Conservation (phyloP, 2,888 invertebrate species). For the Tromatobia lineatoria region DNA sequence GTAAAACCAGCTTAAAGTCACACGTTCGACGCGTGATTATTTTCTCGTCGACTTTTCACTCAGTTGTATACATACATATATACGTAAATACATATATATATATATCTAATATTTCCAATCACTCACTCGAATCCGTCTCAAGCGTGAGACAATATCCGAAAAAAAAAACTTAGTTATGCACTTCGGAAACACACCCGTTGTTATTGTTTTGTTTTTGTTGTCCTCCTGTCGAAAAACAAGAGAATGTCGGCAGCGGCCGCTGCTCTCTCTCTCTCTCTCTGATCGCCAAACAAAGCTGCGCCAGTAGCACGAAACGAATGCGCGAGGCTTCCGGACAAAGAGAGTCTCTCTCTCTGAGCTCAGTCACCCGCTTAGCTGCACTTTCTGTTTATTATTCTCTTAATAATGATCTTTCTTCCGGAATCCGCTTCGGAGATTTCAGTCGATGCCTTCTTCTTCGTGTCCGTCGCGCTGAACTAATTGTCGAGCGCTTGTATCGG, state of each 20-base stretch:
- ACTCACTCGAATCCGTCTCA: not conserved
- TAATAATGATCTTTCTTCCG: not conserved
- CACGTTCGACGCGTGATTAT: not conserved
- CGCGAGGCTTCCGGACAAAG: constrained; percentile 80
- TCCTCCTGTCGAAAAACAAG: not conserved
- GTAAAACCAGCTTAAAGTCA: not conserved
- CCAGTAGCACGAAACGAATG: constrained; percentile 79
- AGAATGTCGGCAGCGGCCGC: constrained; percentile 34
- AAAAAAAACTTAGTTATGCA: not conserved
- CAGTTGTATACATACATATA: too few species aligned
- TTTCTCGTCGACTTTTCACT: not conserved
- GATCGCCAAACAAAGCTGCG: constrained; percentile 80
- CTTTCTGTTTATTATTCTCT: not conserved
- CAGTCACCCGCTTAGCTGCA: constrained; percentile 17
- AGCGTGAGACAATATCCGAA: not conserved
- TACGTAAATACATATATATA: too few species aligned
- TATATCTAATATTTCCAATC: not conserved
- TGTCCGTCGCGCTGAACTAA: constrained; percentile 65
- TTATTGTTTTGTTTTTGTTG: too few species aligned
- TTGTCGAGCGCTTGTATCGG: constrained; percentile 61
- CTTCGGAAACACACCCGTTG: not conserved
- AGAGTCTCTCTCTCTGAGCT: constrained; percentile 55
- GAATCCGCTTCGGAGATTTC: not conserved
- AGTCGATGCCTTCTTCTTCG: not conserved
- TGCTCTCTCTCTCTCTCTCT: constrained; percentile 55